Percentiles rank a stretch among this genome's conserved stretches.
These are phyloP conservation scores for Sitta carolinensis DNA, from an alignment of 2,797 vertebrate genomes.

Conservation along the genomic window DNA sequence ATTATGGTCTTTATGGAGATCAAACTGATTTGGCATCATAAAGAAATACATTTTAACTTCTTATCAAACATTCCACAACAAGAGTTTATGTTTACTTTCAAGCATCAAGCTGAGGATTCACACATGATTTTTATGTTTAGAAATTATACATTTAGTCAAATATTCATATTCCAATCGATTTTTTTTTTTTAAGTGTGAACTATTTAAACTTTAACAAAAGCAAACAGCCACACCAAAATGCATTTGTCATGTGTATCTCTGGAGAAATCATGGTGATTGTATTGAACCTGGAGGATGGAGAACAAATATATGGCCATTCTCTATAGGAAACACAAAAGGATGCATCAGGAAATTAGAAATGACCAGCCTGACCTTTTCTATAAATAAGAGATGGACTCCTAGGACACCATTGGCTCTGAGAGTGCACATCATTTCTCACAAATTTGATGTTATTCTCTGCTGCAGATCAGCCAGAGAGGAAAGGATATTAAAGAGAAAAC, in stretches of 20 bases:
- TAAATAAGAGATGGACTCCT: slow-evolving; percentile 42
- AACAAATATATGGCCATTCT: neutral
- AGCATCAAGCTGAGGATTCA: neutral
- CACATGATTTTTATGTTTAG: neutral
- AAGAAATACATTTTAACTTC: neutral
- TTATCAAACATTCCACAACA: neutral
- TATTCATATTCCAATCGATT: neutral
- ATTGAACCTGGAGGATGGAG: neutral
- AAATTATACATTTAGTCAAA: neutral
- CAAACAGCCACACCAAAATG: neutral
- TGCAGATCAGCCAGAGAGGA: neutral
- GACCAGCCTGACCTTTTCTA: slow-evolving; percentile 47
- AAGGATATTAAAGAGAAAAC: slow-evolving; percentile 49
- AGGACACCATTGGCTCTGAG: slow-evolving; percentile 29
- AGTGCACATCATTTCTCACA: slow-evolving; percentile 48
- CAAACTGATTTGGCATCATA: slow-evolving; percentile 5
- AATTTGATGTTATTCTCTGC: slow-evolving; percentile 46
- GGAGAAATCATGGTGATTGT: neutral
- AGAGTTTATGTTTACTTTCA: neutral
- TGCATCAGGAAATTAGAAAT: slow-evolving; percentile 62
- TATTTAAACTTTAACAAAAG: neutral
- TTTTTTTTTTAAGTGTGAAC: neutral
- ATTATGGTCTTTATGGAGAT: slow-evolving; percentile 59
- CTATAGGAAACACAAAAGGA: neutral
- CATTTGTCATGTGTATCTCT: neutral